phyloP scores from a whole-genome alignment of 2,797 vertebrate genomes.

The Clangula hyemalis region DNA sequence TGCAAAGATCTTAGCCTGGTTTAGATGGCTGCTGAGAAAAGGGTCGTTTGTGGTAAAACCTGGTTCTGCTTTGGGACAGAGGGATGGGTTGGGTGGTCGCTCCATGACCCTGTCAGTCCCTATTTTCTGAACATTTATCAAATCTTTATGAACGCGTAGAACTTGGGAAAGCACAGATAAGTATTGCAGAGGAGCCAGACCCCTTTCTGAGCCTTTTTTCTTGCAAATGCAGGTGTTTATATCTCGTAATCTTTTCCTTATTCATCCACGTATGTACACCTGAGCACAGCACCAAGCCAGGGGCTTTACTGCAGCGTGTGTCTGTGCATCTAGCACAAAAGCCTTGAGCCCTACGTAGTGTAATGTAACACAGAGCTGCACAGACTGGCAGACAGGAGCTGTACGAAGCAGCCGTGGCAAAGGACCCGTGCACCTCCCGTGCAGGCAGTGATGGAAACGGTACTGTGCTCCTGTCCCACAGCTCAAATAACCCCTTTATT shows the following conservation, averaged over 20 bases:
- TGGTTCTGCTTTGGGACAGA: neutral
- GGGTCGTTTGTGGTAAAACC: neutral
- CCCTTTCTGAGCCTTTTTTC: neutral
- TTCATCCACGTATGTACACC: neutral
- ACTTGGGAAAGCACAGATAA: neutral
- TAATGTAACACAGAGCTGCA: accelerated
- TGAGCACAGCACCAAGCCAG: accelerated
- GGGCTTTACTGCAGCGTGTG: accelerated
- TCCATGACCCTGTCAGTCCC: neutral
- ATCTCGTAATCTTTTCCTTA: neutral
- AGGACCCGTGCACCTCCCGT: neutral
- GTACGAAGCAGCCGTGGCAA: accelerated
- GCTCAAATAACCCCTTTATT: neutral
- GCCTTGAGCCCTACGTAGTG: accelerated
- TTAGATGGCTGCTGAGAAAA: neutral
- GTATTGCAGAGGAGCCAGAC: neutral
- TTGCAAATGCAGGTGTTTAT: neutral
- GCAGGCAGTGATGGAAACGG: neutral
- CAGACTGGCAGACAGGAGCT: neutral
- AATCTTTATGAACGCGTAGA: neutral
- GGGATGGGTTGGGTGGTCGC: neutral
- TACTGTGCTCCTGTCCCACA: neutral
- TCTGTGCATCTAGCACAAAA: neutral
- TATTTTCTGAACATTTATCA: accelerated
- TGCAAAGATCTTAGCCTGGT: neutral